Conservation (phyloP, 37 sponge, comb jelly and placozoan genomes). For the Spongia lamella region DNA sequence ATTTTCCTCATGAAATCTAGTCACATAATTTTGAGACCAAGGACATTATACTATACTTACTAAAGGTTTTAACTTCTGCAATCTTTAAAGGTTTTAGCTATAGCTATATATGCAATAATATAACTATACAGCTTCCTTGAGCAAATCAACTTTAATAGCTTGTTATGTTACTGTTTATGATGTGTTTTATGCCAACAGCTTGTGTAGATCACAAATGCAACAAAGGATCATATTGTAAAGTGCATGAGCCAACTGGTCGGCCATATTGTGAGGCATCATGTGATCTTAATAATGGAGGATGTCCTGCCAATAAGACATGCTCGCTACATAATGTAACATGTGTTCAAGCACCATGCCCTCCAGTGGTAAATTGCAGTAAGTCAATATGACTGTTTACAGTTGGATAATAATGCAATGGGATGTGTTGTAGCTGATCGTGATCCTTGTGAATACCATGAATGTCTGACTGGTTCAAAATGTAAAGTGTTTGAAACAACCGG, state of each 20-base stretch:
- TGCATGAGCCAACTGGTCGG: neutral
- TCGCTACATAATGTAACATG: neutral
- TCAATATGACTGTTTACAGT: too few species aligned
- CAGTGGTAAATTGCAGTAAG: neutral
- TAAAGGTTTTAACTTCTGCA: too few species aligned
- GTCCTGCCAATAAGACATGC: neutral
- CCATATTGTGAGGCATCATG: neutral
- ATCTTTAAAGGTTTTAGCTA: too few species aligned
- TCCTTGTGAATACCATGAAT: neutral
- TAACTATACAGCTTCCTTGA: too few species aligned
- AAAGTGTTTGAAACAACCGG: neutral
- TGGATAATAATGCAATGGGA: too few species aligned
- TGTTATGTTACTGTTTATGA: too few species aligned
- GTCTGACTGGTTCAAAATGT: neutral
- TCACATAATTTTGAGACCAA: too few species aligned
- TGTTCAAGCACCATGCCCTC: slow-evolving; percentile 5
- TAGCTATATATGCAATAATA: too few species aligned
- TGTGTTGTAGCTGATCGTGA: too few species aligned
- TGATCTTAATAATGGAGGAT: slow-evolving; percentile 13
- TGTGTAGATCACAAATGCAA: neutral
- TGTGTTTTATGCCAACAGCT: neutral
- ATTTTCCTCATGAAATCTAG: too few species aligned
- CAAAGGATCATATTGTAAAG: neutral
- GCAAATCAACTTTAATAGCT: too few species aligned
- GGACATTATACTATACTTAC: too few species aligned